Percentiles rank a stretch among this genome's conserved stretches.
Conservation (phyloP, 2,888 invertebrate species). For the Lagria hirta region DNA sequence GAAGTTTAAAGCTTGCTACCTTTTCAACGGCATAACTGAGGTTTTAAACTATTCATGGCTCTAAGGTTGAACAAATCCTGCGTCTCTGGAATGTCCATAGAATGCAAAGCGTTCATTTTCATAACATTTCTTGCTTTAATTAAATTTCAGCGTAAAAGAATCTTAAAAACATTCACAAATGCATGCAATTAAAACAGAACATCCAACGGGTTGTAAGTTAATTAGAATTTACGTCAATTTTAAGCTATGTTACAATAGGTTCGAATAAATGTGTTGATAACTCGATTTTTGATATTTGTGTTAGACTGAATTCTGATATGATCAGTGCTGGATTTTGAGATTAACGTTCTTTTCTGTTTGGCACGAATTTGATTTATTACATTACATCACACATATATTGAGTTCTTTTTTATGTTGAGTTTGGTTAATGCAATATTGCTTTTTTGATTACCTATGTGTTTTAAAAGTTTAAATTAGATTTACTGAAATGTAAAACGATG, state of each 20-base stretch:
- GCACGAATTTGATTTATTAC: slow-evolving; percentile 8
- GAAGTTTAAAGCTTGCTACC: slow-evolving; percentile 16
- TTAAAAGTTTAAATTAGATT: too few species aligned
- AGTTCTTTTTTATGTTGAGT: slow-evolving; percentile 12
- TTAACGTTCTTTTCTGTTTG: slow-evolving; percentile 9
- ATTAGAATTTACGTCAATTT: slow-evolving; percentile 14
- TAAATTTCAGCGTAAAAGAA: slow-evolving; percentile 17
- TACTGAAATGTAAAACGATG: too few species aligned
- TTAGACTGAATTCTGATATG: slow-evolving; percentile 7
- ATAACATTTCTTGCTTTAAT: slow-evolving; percentile 18
- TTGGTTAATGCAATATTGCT: too few species aligned
- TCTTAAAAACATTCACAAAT: slow-evolving; percentile 3
- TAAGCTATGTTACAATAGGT: slow-evolving; percentile 1
- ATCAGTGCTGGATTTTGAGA: slow-evolving; percentile 1
- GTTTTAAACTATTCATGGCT: slow-evolving; percentile 22
- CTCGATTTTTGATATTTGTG: slow-evolving; percentile 6
- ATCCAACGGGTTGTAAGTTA: neutral
- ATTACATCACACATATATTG: slow-evolving; percentile 2
- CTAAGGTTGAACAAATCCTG: slow-evolving; percentile 23
- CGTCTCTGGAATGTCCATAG: slow-evolving; percentile 19
- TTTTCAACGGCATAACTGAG: slow-evolving; percentile 16
- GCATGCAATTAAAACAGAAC: neutral
- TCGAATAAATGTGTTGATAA: slow-evolving; percentile 4
- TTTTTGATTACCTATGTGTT: too few species aligned
- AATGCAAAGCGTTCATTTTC: slow-evolving; percentile 18